These are phyloP conservation scores for Lemur catta DNA, from an alignment of 2,797 vertebrate genomes.

Conservation along the genomic window DNA sequence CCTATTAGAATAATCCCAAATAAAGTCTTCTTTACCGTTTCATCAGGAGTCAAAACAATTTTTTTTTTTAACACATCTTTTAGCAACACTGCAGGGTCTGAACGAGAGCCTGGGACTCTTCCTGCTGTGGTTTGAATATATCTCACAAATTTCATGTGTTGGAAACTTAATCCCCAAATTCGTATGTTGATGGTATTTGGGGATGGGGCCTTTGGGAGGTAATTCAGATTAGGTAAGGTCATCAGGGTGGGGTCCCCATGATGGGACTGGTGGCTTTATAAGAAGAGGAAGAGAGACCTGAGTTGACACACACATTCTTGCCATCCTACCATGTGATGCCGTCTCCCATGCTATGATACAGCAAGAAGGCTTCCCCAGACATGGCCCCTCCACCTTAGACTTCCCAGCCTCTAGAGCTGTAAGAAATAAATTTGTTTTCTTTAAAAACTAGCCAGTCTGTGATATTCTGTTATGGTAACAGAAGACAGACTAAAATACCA, in stretches of 20 bases:
- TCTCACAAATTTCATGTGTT: background rate
- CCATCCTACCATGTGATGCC: too few relatives aligned
- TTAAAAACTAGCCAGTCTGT: background rate
- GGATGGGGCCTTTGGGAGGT: background rate
- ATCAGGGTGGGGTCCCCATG: background rate
- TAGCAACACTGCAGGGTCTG: background rate
- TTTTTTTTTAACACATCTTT: background rate
- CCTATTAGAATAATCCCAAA: background rate
- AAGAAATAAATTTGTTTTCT: background rate
- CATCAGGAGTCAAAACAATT: background rate
- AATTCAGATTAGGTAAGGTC: background rate
- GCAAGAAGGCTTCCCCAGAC: background rate
- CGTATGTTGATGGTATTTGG: background rate
- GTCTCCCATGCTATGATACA: background rate
- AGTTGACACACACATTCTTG: background rate
- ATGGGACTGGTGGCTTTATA: background rate
- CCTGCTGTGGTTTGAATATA: background rate
- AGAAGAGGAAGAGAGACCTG: background rate
- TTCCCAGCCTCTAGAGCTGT: background rate
- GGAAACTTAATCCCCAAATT: background rate
- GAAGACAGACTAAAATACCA: background rate
- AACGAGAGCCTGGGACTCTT: background rate
- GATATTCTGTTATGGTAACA: background rate
- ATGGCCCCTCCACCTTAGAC: background rate
- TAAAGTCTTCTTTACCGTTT: background rate